These are phyloP conservation scores for Cynaeus angustus DNA, from an alignment of 2,888 invertebrate genomes.

Conservation along the genomic window DNA sequence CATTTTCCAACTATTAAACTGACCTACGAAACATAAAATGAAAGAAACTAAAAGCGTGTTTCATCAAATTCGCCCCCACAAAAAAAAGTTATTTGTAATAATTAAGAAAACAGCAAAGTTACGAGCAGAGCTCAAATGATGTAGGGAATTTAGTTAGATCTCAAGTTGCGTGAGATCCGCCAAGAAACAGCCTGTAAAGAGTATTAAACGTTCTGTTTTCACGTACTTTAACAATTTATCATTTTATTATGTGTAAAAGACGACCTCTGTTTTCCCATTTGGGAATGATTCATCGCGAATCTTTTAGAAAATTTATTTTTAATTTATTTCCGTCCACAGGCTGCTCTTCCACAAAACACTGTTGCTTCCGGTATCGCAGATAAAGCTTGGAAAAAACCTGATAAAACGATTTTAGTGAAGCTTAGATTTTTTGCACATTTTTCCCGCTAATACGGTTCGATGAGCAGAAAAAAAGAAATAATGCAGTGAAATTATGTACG, in stretches of 20 bases:
- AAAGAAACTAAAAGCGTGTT: too few species aligned
- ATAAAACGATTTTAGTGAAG: neutral
- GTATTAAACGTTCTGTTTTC: slow-evolving; percentile 14
- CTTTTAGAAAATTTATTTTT: neutral
- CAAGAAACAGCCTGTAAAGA: neutral
- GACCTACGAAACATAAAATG: too few species aligned
- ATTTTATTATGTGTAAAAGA: neutral
- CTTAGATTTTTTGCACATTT: neutral
- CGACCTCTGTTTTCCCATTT: too few species aligned
- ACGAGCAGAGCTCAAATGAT: neutral
- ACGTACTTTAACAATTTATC: slow-evolving; percentile 25
- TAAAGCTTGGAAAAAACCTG: too few species aligned
- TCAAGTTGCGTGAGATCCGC: slow-evolving; percentile 5
- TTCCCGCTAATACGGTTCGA: neutral
- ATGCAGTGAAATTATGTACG: slow-evolving; percentile 4
- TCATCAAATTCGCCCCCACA: too few species aligned
- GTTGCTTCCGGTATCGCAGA: too few species aligned
- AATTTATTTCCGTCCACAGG: too few species aligned
- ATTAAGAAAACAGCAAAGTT: too few species aligned
- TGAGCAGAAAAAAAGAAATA: neutral
- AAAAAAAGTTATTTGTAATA: too few species aligned
- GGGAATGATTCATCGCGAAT: neutral
- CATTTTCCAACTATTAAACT: too few species aligned
- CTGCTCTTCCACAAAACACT: too few species aligned
- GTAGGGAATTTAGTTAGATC: slow-evolving; percentile 8